Conservation (phyloP, 1,140 invertebrate species). For the Panagrolaimus sp. region DNA sequence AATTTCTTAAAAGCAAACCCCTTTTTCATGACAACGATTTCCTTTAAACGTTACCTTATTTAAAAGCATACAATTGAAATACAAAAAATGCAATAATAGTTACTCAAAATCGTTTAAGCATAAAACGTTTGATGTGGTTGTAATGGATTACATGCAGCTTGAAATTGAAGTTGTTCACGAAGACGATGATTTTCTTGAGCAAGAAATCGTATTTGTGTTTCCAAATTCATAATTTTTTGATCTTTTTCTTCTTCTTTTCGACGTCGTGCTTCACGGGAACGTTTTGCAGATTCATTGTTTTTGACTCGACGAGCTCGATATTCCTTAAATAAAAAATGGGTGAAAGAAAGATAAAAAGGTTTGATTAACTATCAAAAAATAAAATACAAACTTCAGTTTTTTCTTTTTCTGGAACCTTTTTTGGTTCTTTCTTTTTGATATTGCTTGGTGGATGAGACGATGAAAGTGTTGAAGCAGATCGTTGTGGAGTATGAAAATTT, state of each 20-base stretch:
- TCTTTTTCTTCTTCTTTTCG: slow-evolving; percentile 1
- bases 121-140: slow-evolving; percentile 2
- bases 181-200: neutral
- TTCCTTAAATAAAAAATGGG: neutral
- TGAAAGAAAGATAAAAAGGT: neutral
- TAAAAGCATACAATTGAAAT: too few species aligned
- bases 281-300: slow-evolving; percentile 10
- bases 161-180: neutral
- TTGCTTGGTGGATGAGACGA: too few species aligned
- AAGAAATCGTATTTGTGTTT: neutral
- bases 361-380: neutral
- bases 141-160: neutral
- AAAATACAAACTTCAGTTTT: neutral
- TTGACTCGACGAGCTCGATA: slow-evolving; percentile 3
- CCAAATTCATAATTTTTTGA: neutral
- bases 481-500: too few species aligned
- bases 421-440: slow-evolving; percentile 1
- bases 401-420: neutral
- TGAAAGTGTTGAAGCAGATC: too few species aligned
- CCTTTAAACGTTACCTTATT: too few species aligned
- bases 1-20: too few species aligned
- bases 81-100: too few species aligned
- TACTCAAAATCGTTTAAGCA: too few species aligned
- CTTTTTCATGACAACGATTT: too few species aligned
- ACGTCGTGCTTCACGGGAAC: neutral